phyloP scores from a whole-genome alignment of 2,113 vertebrate species.

The Ophiodon elongatus region DNA sequence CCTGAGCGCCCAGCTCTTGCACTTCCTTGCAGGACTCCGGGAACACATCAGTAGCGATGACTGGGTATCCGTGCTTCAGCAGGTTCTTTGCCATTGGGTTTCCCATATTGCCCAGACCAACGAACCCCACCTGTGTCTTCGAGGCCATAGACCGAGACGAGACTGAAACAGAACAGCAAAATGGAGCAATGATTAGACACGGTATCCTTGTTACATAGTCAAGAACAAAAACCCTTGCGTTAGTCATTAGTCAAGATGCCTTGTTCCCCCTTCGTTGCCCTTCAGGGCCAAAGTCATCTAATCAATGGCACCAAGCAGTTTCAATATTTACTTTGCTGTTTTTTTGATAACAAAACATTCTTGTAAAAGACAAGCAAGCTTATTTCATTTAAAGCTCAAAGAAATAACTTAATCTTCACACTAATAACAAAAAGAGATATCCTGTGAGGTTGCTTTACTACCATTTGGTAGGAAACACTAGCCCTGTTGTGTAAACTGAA shows the following conservation, averaged over 20 bases:
- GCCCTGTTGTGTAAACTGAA: not conserved
- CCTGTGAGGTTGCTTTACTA: not conserved
- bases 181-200: not conserved
- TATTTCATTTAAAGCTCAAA: not conserved
- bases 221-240: not conserved
- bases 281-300: slow-evolving; percentile 40
- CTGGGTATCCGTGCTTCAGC: slow-evolving; percentile 94
- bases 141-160: slow-evolving; percentile 96
- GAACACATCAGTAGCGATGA: slow-evolving; percentile 95
- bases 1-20: slow-evolving; percentile 94
- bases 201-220: not conserved
- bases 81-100: slow-evolving; percentile 99
- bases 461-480: not conserved
- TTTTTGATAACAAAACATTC: not conserved
- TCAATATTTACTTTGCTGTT: slow-evolving; percentile 10
- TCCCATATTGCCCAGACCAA: slow-evolving; percentile 98
- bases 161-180: slow-evolving; percentile 79
- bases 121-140: slow-evolving; percentile 96
- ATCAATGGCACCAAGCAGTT: not conserved
- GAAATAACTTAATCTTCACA: not conserved
- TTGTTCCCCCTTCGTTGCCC: not conserved
- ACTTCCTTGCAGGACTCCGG: slow-evolving; percentile 97
- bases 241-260: not conserved
- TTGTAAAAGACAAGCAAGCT: not conserved
- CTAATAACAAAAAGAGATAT: not conserved